Base-by-base conservation (phyloP, 2,888 invertebrate species). In the Machimus rusticus region DNA sequence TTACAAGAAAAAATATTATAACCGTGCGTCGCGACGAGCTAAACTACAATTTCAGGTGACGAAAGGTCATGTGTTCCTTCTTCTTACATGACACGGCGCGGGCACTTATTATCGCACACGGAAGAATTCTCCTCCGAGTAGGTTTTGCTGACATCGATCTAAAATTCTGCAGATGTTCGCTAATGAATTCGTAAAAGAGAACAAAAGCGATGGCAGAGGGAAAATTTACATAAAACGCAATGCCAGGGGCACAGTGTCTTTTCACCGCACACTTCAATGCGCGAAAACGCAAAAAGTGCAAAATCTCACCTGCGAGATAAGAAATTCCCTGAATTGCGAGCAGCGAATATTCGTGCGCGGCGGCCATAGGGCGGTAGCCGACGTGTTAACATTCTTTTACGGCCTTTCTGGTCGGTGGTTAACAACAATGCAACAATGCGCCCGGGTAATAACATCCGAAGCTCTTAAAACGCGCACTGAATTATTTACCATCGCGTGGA, bases 301-400 rank as follows among this genome's bases (percentile, higher is more conserved):
- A 55, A 81, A 81, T 81, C 51, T 81, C 51, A 55, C 34, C 81
- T 28, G 23, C 31, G 51, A 23, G 81, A 81, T 51, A 81, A 81
- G 81, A 55, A 81, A 81, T 81, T 81, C 81, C 51, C 55, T 81
- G 81, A 81, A 81, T 81, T 55, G 81, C 81, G 81, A 78, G 43
- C 39, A 51, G 31, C 51, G 28, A 31, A 51, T 31, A 81, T 43
- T 78, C 37, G 43, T 23, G 78, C 37, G 34, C 81, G 23, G 14
- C 55, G 81, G 81, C 46, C 28, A 55, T 19, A 51, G 81, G 81
- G 81, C 81, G 81, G 55, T 81, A 81, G 81, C 55, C 51, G 81
- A 55, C 81, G 46, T 81, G 81, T 81, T 81, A 81, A 81, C 81
- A 81, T 81, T 81, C 81, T 81, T 81, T 81, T 81, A 55, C 51